Percentiles rank a stretch among this genome's conserved stretches.
These are phyloP conservation scores for Drosophila truncata DNA, from an alignment of 1,140 invertebrate species.

Conservation along the genomic window DNA sequence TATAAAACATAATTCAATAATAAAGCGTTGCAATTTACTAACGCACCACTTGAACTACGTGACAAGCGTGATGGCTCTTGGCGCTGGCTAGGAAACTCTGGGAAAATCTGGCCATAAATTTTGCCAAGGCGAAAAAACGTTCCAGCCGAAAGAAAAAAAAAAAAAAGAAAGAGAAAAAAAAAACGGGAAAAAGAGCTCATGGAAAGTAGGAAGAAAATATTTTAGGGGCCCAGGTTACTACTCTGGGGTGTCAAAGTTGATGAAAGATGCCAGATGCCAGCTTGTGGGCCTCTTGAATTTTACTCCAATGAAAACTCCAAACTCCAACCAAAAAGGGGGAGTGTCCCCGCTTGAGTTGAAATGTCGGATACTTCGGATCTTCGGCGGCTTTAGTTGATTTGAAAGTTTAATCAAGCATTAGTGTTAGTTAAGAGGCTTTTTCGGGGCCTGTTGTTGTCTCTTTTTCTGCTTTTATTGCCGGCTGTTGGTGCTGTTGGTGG, in stretches of 20 bases:
- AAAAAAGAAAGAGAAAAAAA: background rate
- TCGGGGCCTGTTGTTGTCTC: slow-evolving; percentile 20
- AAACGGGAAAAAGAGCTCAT: slow-evolving; percentile 33
- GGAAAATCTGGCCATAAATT: slow-evolving; percentile 55
- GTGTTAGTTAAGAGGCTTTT: slow-evolving; percentile 54
- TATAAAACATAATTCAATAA: slow-evolving; percentile 62
- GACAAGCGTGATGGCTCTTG: slow-evolving; percentile 63
- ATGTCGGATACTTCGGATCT: slow-evolving; percentile 7
- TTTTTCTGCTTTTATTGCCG: slow-evolving; percentile 46
- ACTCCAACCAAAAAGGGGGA: slow-evolving; percentile 21
- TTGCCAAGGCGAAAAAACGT: slow-evolving; percentile 37
- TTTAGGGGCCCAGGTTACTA: slow-evolving; percentile 32
- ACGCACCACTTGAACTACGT: slow-evolving; percentile 54
- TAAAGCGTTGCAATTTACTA: slow-evolving; percentile 58
- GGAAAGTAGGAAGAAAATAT: slow-evolving; percentile 54
- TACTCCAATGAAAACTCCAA: background rate
- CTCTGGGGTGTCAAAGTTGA: slow-evolving; percentile 68
- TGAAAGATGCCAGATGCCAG: slow-evolving; percentile 52
- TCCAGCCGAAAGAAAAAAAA: background rate
- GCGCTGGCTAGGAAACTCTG: slow-evolving; percentile 44
- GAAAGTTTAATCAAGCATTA: slow-evolving; percentile 68
- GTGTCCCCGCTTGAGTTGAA: slow-evolving; percentile 10
- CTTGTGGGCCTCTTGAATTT: slow-evolving; percentile 9
- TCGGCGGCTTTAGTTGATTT: slow-evolving; percentile 59
- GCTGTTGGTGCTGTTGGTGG: slow-evolving; percentile 29